Evolutionary conservation across 2,888 invertebrate genomes (phyloP).

Genomic region (Apomyelois bistriatella): DNA sequence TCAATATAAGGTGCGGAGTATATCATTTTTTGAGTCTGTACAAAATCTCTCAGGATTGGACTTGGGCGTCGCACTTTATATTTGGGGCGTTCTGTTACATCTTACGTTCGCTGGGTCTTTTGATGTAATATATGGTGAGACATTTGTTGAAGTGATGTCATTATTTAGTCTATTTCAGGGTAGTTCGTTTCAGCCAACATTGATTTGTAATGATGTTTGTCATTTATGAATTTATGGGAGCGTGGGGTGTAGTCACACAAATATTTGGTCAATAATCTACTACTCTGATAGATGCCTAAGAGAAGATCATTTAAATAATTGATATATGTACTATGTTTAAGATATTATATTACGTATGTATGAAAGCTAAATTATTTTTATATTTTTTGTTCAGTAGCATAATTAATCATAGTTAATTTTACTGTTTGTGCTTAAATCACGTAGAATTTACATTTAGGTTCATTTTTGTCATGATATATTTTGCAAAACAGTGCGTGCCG

Average conservation of each 20-base stretch:
- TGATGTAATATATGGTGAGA: slow-evolving; percentile 8
- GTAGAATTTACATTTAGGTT: neutral
- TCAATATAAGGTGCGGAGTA: slow-evolving; percentile 75
- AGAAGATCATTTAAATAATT: no score
- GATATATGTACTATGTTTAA: no score
- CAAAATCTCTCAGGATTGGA: slow-evolving; percentile 59
- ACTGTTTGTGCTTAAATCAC: neutral
- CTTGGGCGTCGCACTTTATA: slow-evolving; percentile 64
- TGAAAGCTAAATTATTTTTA: no score
- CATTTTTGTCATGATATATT: slow-evolving; percentile 12
- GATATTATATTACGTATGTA: no score
- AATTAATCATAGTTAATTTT: neutral
- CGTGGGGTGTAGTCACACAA: neutral
- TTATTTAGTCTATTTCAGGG: slow-evolving; percentile 10
- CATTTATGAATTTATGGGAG: slow-evolving; percentile 3
- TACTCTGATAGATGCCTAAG: no score
- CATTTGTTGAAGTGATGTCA: slow-evolving; percentile 12
- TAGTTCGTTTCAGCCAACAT: slow-evolving; percentile 6
- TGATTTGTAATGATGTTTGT: slow-evolving; percentile 9
- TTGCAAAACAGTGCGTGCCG: slow-evolving; percentile 44
- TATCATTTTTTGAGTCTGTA: slow-evolving; percentile 72
- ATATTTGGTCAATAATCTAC: no score
- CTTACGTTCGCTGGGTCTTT: slow-evolving; percentile 5
- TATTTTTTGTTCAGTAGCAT: no score
- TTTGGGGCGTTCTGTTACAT: slow-evolving; percentile 17